Evolutionary conservation across 1,140 invertebrate genomes (phyloP).

Genomic region (Heliconius hewitsoni): DNA sequence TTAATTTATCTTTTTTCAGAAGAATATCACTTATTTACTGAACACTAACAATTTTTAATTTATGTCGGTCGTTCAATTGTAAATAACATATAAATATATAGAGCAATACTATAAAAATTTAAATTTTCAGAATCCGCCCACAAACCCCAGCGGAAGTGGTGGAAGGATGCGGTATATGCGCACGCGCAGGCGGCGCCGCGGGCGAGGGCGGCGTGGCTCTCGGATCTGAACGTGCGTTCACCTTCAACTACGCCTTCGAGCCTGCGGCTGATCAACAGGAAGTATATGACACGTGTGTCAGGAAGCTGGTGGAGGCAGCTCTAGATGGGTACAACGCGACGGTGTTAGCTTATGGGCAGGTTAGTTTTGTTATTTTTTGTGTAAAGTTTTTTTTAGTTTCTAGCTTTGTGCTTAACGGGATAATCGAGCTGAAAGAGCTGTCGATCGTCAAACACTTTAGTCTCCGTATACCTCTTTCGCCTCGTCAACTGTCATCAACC

Average conservation of each 20-base stretch:
- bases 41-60: too few species aligned
- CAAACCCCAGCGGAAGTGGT: conserved; percentile 95
- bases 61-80: too few species aligned
- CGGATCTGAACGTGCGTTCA: conserved; percentile 97
- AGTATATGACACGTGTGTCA: conserved; percentile 93
- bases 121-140: conserved; percentile 91
- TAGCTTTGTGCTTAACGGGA: too few species aligned
- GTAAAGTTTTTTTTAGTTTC: too few species aligned
- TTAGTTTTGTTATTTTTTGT: conserved; percentile 52
- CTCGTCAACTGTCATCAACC: too few species aligned
- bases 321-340: conserved; percentile 98
- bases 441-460: neutral
- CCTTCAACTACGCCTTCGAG: conserved; percentile 98
- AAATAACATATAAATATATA: too few species aligned
- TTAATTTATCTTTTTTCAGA: neutral
- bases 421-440: too few species aligned
- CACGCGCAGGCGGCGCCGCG: conserved; percentile 91
- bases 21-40: neutral
- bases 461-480: too few species aligned
- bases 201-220: conserved; percentile 95
- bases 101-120: too few species aligned
- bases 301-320: conserved; percentile 91
- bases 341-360: conserved; percentile 97
- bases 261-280: conserved; percentile 86
- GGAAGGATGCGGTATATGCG: conserved; percentile 97